Evolutionary conservation across 2,797 vertebrate species (phyloP), one percentile per base, ranked within the genome.

Genomic region (Poecilia picta): DNA sequence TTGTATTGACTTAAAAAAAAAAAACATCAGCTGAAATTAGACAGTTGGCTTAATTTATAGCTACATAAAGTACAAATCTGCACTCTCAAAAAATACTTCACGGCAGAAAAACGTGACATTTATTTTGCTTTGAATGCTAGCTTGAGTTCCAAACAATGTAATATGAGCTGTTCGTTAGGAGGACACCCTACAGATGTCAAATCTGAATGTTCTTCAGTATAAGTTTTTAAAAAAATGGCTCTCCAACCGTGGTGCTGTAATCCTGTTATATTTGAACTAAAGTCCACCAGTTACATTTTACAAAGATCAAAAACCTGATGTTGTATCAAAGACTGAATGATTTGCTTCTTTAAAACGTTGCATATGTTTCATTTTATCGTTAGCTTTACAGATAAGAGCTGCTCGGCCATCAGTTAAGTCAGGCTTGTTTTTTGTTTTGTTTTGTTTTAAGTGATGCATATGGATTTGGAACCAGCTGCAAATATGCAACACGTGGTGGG

Each of bases 401-500:
- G 33, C 20, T 66, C 33, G 0, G 62, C 16, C 62, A 66, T 66
- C 62, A 39, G 31, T 31, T 5, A 64, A 64, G 15, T 33, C 15
- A 36, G 36, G 33, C 31, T 16, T 59, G 28, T 55, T 55, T 57
- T 57, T 12, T 55, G 53, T 55, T 55, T 55, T 55, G 51, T 55
- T n/a, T 31, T 59, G 13, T 59, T 62, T 64, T 36, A 36, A 36
- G 62, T 64, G 31, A 64, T 36, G 7, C 62, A 64, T 36, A 36
- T 36, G 33, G 31, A 64, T 36, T 3, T 64, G 33, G 33, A 36
- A 36, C 31, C 7, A 36, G 16, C 57, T 33, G 31, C 57, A 64
- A 36, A 64, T 64, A 8, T 64, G 62, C 62, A 64, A 64, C 62
- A 64, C 28, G 62, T 64, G 16, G 62, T 64, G 62, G 62, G 62